These are phyloP conservation scores for Caenorhabditis sp. DNA, from an alignment of 2,888 invertebrate species.

Conservation along the genomic window DNA sequence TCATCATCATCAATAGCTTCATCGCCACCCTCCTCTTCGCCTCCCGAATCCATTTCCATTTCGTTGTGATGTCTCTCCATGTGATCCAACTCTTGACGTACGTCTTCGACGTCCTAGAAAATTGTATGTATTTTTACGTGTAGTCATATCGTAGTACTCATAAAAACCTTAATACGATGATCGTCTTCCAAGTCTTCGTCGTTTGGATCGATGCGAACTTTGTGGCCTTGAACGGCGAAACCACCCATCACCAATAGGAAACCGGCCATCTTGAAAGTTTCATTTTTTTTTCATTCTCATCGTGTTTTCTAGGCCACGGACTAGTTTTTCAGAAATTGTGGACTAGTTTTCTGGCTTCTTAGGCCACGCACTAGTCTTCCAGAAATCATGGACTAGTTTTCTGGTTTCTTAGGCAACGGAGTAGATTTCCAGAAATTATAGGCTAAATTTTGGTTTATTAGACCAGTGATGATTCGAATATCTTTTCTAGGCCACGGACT, in stretches of 20 bases:
- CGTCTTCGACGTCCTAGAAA: slow-evolving; percentile 43
- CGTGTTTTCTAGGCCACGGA: no score
- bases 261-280: slow-evolving; percentile 37
- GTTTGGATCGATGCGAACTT: slow-evolving; percentile 40
- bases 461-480: no score
- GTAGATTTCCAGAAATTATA: no score
- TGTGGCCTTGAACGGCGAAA: slow-evolving; percentile 45
- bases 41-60: slow-evolving; percentile 12
- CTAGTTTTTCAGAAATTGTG: no score
- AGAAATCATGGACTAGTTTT: no score
- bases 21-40: not conserved
- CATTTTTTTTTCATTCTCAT: no score
- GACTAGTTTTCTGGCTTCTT: no score
- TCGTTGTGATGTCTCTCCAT: slow-evolving; percentile 35
- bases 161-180: slow-evolving; percentile 40
- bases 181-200: slow-evolving; percentile 45
- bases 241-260: slow-evolving; percentile 37
- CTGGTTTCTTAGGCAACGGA: no score
- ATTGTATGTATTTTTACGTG: not conserved
- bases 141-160: not conserved
- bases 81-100: slow-evolving; percentile 44
- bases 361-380: no score
- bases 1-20: not conserved
- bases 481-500: no score
- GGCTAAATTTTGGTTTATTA: no score